Base-by-base conservation (phyloP, 2,797 vertebrate genomes). In the Sparus aurata region DNA sequence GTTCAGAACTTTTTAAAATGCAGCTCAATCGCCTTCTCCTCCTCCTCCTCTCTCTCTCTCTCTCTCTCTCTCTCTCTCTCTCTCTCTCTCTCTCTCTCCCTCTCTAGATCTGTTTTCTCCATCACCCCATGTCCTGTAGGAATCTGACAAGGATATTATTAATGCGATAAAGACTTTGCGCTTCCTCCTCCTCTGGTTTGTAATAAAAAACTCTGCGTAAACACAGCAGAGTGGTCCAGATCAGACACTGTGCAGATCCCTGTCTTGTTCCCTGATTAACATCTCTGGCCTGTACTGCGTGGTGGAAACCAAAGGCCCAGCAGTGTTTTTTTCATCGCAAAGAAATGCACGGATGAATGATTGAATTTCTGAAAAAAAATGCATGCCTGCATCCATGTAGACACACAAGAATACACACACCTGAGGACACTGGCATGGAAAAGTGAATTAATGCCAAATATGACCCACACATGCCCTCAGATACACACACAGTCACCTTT, bases 101-200 rank as follows among this genome's bases (percentile, higher is more conserved):
- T 71, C 75, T 58, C 57, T 23, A 38, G 77, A 82, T 91, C 90
- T 93, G 90, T 86, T 93, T 93, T 92, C 80, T 66, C 77, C 89
- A 93, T 92, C 83, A 76, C 61, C 43, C 59, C 23, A 3, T 68
- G 34, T 75, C 74, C 68, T 87, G 78, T 5, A 65, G 75, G 69
- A 91, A 79, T 87, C 83, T 81, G 74, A 80, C 61, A 3, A 83
- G 81, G 73, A 86, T 87, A 90, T 93, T 88, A 91, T 93, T 91
- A 88, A 94, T 91, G 82, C 23, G 87, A 92, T 93, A 89, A 92
- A 91, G 90, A 90, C 76, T 87, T 89, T 88, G 73, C 27, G 52
- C 80, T 87, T 91, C 88, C 88, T 89, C 67, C 85, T 87, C 65
- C 87, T 75, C 83, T 79, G 84, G 75, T 68, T 64, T 86, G 86